A percentile compares a stretch with the other conserved stretches of the same genome.
Conservation (phyloP, 1,140 invertebrate species). For the Pentalonia nigronervosa region DNA sequence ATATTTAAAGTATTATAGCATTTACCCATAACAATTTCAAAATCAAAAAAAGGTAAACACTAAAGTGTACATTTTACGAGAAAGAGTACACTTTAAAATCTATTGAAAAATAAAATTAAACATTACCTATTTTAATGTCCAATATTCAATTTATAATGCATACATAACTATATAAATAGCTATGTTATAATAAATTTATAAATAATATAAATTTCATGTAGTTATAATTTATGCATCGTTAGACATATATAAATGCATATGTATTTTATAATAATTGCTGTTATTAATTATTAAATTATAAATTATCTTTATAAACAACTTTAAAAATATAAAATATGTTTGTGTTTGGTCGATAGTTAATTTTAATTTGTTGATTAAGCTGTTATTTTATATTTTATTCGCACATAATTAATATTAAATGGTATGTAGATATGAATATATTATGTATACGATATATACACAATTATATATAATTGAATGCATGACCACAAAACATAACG, state of each 20-base stretch:
- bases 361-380: not conserved
- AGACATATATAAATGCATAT: not conserved
- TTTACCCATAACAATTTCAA: too few relatives aligned
- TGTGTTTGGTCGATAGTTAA: not conserved
- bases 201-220: too few relatives aligned
- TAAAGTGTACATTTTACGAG: too few relatives aligned
- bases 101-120: too few relatives aligned
- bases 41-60: too few relatives aligned
- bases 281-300: not conserved
- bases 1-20: too few relatives aligned
- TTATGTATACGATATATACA: not conserved
- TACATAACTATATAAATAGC: not conserved
- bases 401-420: not conserved
- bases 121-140: too few relatives aligned
- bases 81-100: too few relatives aligned
- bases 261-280: not conserved
- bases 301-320: conserved; percentile 1
- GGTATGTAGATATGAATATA: not conserved
- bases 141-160: too few relatives aligned
- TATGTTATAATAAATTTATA: not conserved
- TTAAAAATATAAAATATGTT: not conserved
- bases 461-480: not conserved
- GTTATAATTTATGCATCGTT: not conserved
- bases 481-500: not conserved
- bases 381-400: conserved; percentile 14